Conservation (phyloP, 35 echinoderm and acorn worm species). For the Anneissia japonica region DNA sequence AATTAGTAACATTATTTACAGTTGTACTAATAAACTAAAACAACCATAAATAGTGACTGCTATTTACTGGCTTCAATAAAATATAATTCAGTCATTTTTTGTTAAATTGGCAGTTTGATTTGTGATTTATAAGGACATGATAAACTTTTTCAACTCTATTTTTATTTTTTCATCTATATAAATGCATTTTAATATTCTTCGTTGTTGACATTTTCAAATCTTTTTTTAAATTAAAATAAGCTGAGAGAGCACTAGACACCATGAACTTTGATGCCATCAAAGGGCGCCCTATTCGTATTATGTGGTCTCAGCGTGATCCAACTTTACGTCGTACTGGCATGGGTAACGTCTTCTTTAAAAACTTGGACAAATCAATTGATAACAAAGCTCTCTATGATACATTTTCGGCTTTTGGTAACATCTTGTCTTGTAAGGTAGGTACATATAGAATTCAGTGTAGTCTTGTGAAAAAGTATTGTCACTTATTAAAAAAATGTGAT, state of each 20-base stretch:
- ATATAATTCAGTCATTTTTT: no score
- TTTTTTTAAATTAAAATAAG: no score
- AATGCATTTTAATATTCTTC: no score
- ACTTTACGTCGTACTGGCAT: neutral
- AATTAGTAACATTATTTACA: no score
- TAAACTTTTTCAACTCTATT: no score
- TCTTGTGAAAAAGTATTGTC: neutral
- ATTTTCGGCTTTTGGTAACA: slow-evolving; percentile 13
- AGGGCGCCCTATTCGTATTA: neutral
- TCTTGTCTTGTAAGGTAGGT: slow-evolving; percentile 9
- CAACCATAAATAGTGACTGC: no score
- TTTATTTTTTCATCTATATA: no score
- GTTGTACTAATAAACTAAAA: no score
- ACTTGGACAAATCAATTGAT: slow-evolving; percentile 16
- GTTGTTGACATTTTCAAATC: no score
- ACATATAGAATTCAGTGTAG: neutral
- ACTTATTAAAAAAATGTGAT: neutral
- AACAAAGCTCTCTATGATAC: slow-evolving; percentile 24
- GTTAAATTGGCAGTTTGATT: no score
- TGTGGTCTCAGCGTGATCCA: slow-evolving; percentile 8
- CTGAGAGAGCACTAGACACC: neutral
- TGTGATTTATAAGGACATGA: no score
- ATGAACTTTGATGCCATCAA: slow-evolving; percentile 12
- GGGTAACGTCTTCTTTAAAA: neutral
- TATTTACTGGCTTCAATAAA: no score